Percentiles rank a stretch among this genome's conserved stretches.
phyloP scores from a whole-genome alignment of 2,888 invertebrate genomes.

The Bellardia pandia region DNA sequence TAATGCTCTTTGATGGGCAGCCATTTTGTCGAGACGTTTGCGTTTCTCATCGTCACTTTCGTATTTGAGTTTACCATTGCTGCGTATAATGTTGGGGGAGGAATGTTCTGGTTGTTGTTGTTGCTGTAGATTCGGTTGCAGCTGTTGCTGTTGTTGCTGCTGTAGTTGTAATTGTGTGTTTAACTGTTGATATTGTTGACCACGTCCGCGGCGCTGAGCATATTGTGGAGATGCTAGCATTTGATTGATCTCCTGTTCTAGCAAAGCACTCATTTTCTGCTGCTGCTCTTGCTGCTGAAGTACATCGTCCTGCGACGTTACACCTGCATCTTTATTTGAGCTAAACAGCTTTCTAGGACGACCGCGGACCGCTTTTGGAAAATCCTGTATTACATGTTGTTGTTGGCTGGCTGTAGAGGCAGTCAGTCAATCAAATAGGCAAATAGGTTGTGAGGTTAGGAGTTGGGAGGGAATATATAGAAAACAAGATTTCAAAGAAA shows the following conservation, averaged over 20 bases:
- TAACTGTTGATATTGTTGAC: conserved; percentile 77
- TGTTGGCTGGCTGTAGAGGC: conserved; percentile 70
- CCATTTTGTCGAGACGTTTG: conserved; percentile 82
- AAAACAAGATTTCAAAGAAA: conserved; percentile 49
- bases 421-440: conserved; percentile 1
- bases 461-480: background rate
- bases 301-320: conserved; percentile 70
- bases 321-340: conserved; percentile 63
- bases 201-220: conserved; percentile 81
- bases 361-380: conserved; percentile 83
- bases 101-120: conserved; percentile 81
- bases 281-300: conserved; percentile 77
- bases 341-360: conserved; percentile 82
- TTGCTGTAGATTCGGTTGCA: conserved; percentile 72
- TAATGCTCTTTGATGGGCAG: conserved; percentile 82
- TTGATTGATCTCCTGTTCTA: conserved; percentile 83
- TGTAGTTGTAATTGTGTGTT: conserved; percentile 70
- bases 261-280: conserved; percentile 82
- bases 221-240: conserved; percentile 80
- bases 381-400: conserved; percentile 81
- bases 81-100: conserved; percentile 76
- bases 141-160: conserved; percentile 55
- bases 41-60: conserved; percentile 83
- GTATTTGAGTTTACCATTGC: conserved; percentile 82
- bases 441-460: conserved; percentile 14